Base-by-base conservation (phyloP, 2,888 invertebrate genomes). In the Nycteola revayana region DNA sequence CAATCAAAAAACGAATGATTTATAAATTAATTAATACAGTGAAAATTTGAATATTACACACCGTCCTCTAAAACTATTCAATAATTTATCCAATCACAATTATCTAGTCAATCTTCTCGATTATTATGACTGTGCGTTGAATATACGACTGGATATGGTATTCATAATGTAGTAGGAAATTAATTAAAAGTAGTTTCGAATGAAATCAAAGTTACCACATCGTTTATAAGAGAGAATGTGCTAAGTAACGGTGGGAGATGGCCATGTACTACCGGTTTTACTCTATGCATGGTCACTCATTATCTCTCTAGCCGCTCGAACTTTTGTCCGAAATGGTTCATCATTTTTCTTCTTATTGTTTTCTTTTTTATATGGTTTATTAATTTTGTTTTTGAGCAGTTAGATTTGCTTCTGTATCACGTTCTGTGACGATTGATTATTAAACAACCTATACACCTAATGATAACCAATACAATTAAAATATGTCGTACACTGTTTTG, bases 191-290 rank as follows among this genome's bases (percentile, higher is more conserved):
- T 59, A 55, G 56, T 72, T 76, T 75, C 74, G 75, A 78, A 79
- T 75, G 78, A 76, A 83, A 77, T 76, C 70, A 75, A 68, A 74
- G 75, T 77, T 75, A 77, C 79, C 66, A 68, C 76, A 75, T 75
- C 75, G 73, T 74, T 75, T 68, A 65, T 66, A 60, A 70, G 53
- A 50, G 67, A 73, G 82, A 83, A 80, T 78, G 76, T 83, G 84
- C 77, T 72, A 70, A 67, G 75, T 83, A 85, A 85, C 80, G 86
- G 79, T 76, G 67, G 67, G 70, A 74, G 79, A 82, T 78, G 75
- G 67, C 67, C 66, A 63, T 9, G 59, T 65, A 68, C 86, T 87
- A 87, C 86, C 85, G 86, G 87, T 85, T 87, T 87, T 87, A 85
- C 86, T 68, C 81, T 57, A 52, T 56, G 63, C 59, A 40, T 28